phyloP scores from a whole-genome alignment of 1,140 invertebrate species.

The Luehdorfia chinensis region DNA sequence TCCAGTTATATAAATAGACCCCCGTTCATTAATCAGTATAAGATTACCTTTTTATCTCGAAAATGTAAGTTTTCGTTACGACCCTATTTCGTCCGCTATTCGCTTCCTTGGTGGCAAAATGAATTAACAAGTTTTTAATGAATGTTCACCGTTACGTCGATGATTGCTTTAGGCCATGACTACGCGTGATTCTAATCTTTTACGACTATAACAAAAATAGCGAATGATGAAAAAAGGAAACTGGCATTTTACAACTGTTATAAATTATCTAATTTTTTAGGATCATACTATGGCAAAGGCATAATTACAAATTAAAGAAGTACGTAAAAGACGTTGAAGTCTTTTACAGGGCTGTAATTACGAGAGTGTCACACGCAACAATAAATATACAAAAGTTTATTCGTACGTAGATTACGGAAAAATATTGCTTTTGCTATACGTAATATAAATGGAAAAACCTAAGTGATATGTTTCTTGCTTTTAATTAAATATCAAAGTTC shows the following conservation, averaged over 20 bases:
- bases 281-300: background rate
- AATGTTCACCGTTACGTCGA: background rate
- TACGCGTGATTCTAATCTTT: too few relatives aligned
- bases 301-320: background rate
- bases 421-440: constrained; percentile 8
- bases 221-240: background rate
- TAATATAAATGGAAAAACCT: constrained; percentile 14
- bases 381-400: background rate
- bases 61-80: too few relatives aligned
- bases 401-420: constrained; percentile 6
- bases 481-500: constrained; percentile 19
- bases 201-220: background rate
- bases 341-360: background rate
- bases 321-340: constrained; percentile 12
- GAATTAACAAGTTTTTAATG: too few relatives aligned
- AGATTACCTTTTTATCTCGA: too few relatives aligned
- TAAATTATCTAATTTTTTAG: background rate
- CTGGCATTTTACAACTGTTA: background rate
- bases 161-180: background rate
- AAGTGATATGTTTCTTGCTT: constrained; percentile 11
- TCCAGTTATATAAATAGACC: too few relatives aligned
- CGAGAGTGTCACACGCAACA: background rate
- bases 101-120: too few relatives aligned
- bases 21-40: too few relatives aligned
- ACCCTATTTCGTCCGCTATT: too few relatives aligned